These are phyloP conservation scores for Microcebus murinus DNA, from an alignment of 2,113 vertebrate species.

Conservation along the genomic window DNA sequence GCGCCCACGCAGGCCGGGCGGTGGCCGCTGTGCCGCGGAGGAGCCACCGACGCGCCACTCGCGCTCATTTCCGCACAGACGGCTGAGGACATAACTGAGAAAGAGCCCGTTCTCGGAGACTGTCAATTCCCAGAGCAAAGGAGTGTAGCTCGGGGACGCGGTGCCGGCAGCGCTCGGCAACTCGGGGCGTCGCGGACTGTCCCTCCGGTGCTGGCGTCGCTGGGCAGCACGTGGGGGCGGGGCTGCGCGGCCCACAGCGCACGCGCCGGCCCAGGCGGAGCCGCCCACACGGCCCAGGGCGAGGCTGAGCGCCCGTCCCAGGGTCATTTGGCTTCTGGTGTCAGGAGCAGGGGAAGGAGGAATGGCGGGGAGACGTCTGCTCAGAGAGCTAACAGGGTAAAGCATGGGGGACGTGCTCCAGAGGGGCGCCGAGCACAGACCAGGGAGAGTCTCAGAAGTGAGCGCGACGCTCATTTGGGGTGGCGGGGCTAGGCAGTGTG, in stretches of 20 bases:
- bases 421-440: fast-evolving
- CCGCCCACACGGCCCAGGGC: fast-evolving
- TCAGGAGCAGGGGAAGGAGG: not conserved
- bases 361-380: fast-evolving
- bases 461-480: not conserved
- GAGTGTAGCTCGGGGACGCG: too few relatives aligned
- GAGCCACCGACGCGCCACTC: too few relatives aligned
- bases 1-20: too few relatives aligned
- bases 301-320: too few relatives aligned
- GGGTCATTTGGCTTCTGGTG: not conserved
- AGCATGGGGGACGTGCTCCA: not conserved
- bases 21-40: too few relatives aligned
- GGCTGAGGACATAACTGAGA: fast-evolving
- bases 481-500: too few relatives aligned
- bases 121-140: not conserved
- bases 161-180: not conserved
- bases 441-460: too few relatives aligned
- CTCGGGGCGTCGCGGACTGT: not conserved
- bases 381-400: not conserved
- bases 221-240: too few relatives aligned
- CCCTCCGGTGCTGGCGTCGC: too few relatives aligned
- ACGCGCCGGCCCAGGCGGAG: fast-evolving
- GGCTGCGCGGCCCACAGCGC: fast-evolving
- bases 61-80: not conserved
- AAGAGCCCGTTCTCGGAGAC: not conserved